Evolutionary conservation across 2,888 invertebrate species (phyloP), one percentile per base, ranked within the genome.

Genomic region (Ophion slaviceki): DNA sequence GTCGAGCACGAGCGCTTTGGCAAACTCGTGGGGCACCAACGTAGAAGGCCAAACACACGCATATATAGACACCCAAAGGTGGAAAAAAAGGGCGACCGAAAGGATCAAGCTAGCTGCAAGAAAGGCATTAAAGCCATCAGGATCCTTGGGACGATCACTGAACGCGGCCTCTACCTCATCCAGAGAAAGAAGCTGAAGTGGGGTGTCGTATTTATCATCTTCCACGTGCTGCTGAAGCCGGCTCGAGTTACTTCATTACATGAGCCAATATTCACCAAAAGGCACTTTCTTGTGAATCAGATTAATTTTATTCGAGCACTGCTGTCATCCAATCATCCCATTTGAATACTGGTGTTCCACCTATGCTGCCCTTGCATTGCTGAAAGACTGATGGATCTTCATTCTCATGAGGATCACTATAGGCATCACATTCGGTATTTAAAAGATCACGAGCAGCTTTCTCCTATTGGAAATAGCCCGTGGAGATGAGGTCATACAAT

Each of bases 1-100:
- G 62, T 76, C 72, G 85, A 82, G 87, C 84, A 87, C 85, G 85
- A 82, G 87, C 87, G 75, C 80, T 62, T 72, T 74, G 86, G 64
- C 66, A 68, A 82, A 67, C 78, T 68, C 78, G 75, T 3, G 72
- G 32, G 68, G 28, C 62, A 78, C 72, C 68, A 71, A 57, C 77
- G 70, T 71, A 82, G 40, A 76, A 78, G 68, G 78, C 24, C n/a
- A 78, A 36, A 77, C 32, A 61, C 14, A 61, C 6, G 24, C 17
- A 14, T 28, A 14, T 14, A n/a, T 28, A 40, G 14, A 40, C 36
- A 71, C 67, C 61, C 66, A 71, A 28, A 45, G 68, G 74, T 66
- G 78, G 77, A 57, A 67, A 62, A 68, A 57, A 83, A 79, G 82
- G 76, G 47, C 8, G 14, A 36, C 40, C 6, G 36, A 47, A 28